phyloP scores from a whole-genome alignment of 2,113 vertebrate genomes.

The Melospiza georgiana region DNA sequence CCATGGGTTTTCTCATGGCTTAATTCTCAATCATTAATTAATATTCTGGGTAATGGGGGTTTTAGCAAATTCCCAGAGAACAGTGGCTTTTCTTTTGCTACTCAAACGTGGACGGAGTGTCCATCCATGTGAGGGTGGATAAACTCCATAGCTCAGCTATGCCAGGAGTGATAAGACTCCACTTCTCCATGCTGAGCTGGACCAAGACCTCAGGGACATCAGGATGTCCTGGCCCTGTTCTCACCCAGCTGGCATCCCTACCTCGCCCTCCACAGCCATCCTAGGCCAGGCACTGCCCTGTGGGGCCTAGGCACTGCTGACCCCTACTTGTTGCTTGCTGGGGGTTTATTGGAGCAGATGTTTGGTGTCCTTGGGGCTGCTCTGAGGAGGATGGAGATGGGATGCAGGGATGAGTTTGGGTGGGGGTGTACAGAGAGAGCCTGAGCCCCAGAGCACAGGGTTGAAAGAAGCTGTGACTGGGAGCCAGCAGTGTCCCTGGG shows the following conservation, averaged over 20 bases:
- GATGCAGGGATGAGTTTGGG: background rate
- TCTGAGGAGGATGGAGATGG: background rate
- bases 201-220: background rate
- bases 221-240: fast-evolving
- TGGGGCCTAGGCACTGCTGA: background rate
- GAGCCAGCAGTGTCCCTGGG: fast-evolving
- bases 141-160: background rate
- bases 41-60: background rate
- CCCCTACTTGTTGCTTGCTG: too few relatives aligned
- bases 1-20: background rate
- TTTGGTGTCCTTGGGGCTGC: background rate
- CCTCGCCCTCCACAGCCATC: background rate
- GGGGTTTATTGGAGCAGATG: background rate
- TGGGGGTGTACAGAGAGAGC: fast-evolving
- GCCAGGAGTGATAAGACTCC: fast-evolving
- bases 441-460: background rate
- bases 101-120: background rate
- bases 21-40: background rate
- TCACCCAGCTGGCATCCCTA: background rate
- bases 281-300: background rate
- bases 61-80: background rate
- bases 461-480: background rate
- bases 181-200: background rate
- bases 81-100: background rate
- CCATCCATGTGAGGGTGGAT: background rate